Evolutionary conservation across 1,140 invertebrate species (phyloP), one percentile per base, ranked within the genome.

Genomic region (Bombus affinis): DNA sequence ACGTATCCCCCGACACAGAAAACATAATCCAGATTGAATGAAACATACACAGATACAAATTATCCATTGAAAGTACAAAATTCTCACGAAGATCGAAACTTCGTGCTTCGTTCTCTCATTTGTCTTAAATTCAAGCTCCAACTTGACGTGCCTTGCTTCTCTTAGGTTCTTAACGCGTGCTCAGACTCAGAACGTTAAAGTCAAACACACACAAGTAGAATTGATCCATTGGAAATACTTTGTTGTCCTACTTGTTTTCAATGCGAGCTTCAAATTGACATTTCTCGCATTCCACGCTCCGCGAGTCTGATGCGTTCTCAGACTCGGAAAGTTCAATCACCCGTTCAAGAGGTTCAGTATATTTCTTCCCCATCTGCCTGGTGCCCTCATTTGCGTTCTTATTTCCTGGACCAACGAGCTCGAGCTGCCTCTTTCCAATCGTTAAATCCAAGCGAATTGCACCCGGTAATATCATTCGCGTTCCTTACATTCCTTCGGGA

Each of bases 361-460:
- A 57, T 71, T 80, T 72, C 78, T 18, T n/a, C 22, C 28, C 42
- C 39, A 22, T 53, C 53, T 12, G 44, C 47, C 57, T 85, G 42
- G 22, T 75, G 71, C 44, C 68, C 71, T 73, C 71, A 57, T 85
- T 85, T 57, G 37, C 71, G 59, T 81, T 62, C 37, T 81, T 75
- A 85, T 85, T 75, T 85, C 71, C 62, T 74, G 12, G 25, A 37
- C 42, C 59, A 75, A 85, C 53, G 74, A 85, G 32, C 57, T 12
- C 66, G 25, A 35, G 53, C 1, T 25, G 35, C 25, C 83, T 75
- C 71, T 70, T 57, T 75, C 47, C 47, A 28, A 75, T 81, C 78
- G 79, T 85, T 66, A 81, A 74, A 85, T 62, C 78, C 83, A 66
- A 35, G 32, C 78, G 71, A 81, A 68, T 65, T 65, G 42, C 53